Evolutionary conservation across 1,140 invertebrate species (phyloP).

Genomic region (Drosophila seguyi): DNA sequence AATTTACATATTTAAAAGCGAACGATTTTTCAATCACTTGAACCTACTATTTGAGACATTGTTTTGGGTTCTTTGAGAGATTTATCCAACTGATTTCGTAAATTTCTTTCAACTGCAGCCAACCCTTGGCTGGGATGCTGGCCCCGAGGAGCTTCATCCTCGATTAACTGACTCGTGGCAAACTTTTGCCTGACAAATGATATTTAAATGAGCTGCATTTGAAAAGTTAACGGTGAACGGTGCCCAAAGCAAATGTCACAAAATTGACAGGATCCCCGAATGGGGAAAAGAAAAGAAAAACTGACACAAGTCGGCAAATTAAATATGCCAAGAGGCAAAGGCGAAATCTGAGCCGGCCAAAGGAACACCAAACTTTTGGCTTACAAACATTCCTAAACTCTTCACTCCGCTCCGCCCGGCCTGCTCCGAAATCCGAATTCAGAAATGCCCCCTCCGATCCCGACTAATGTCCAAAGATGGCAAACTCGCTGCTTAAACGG

Average conservation of each 20-base stretch:
- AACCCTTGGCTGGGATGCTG: slow-evolving; percentile 1
- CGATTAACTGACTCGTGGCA: slow-evolving; percentile 37
- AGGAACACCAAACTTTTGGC: slow-evolving; percentile 62
- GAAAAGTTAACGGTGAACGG: slow-evolving; percentile 64
- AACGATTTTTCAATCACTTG: slow-evolving; percentile 12
- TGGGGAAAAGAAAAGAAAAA: slow-evolving; percentile 25
- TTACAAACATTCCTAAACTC: slow-evolving; percentile 62
- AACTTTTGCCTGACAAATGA: slow-evolving; percentile 69
- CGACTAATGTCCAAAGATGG: slow-evolving; percentile 43
- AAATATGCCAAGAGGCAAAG: slow-evolving; percentile 76
- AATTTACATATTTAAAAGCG: slow-evolving; percentile 15
- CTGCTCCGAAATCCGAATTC: not conserved
- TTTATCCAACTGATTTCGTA: not conserved
- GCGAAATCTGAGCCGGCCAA: slow-evolving; percentile 56
- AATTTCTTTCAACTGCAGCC: not conserved
- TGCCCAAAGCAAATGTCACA: slow-evolving; percentile 53
- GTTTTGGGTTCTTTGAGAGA: not conserved
- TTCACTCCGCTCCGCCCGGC: slow-evolving; percentile 15
- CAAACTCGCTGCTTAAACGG: slow-evolving; percentile 65
- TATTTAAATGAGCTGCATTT: slow-evolving; percentile 80
- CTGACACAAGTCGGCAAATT: slow-evolving; percentile 74
- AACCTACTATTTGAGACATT: not conserved
- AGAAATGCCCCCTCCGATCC: slow-evolving; percentile 4
- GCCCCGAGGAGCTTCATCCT: slow-evolving; percentile 18
- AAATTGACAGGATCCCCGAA: slow-evolving; percentile 67